Evolutionary conservation across 2,888 invertebrate species (phyloP), one percentile per base, ranked within the genome.

Genomic region (Lasioglossum malachurum): DNA sequence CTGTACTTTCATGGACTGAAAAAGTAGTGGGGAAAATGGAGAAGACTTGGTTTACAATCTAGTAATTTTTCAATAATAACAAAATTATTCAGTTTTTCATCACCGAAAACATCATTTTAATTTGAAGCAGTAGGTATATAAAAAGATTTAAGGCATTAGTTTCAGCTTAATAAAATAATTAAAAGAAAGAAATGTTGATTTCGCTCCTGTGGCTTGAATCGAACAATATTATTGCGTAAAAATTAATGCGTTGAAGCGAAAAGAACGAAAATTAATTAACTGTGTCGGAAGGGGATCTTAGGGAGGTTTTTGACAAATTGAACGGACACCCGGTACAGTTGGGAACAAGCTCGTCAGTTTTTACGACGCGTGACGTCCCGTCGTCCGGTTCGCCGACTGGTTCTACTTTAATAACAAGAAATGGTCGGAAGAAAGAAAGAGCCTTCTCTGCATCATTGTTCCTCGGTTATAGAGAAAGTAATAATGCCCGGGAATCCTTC

Each of bases 361-460:
- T 72, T 46, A 35, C 78, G 75, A 78, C 41, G 71, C 72, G 53
- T 67, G 78, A 78, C 78, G 60, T 69, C 60, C 73, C 78, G 72
- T 31, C 27, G 72, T 27, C 73, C 60, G 23, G 60, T 69, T 60
- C 83, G 27, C 60, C 71, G 78, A 75, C 84, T 64, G 75, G 84
- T 78, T 83, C 84, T 35, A 84, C 84, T 83, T 84, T 78, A 83
- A 84, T 84, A 78, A 83, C 75, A 84, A 78, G 84, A 75, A 83
- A 78, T 64, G 35, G 53, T 78, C 31, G 84, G 60, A n/a, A 53
- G 53, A 10, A 74, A 83, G 84, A 78, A 83, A 73, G 78, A 75
- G 84, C 72, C 67, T 75, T 57, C 84, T 75, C 64, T 49, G 75
- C 75, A 57, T 84, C 78, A 75, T 83, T 84, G 84, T 84, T 75